Conservation (phyloP, 2,888 invertebrate genomes). For the Pammene aurita region DNA sequence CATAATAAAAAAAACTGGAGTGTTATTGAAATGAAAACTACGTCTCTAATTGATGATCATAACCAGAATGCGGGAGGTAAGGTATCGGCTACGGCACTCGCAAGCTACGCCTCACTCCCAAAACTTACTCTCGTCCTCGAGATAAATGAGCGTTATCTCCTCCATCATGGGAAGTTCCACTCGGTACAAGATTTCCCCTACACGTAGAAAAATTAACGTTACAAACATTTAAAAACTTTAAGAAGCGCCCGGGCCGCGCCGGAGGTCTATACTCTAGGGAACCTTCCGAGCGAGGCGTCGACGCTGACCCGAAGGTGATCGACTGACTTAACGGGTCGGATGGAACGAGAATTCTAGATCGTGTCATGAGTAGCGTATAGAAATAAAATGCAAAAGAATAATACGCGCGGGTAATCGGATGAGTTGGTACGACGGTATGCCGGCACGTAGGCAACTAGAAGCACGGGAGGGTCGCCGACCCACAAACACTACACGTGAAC, state of each 20-base stretch:
- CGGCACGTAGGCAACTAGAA: slow-evolving; percentile 80
- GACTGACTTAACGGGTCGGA: slow-evolving; percentile 18
- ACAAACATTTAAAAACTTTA: slow-evolving; percentile 71
- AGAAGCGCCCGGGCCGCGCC: slow-evolving; percentile 49
- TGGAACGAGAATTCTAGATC: slow-evolving; percentile 48
- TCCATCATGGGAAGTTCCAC: slow-evolving; percentile 97
- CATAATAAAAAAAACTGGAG: slow-evolving; percentile 77
- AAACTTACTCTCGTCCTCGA: slow-evolving; percentile 93
- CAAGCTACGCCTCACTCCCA: slow-evolving; percentile 86
- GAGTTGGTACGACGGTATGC: slow-evolving; percentile 25
- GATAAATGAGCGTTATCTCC: slow-evolving; percentile 96
- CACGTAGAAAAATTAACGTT: slow-evolving; percentile 84
- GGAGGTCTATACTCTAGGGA: slow-evolving; percentile 45
- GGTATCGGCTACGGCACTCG: slow-evolving; percentile 85
- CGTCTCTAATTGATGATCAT: slow-evolving; percentile 84
- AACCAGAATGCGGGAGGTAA: slow-evolving; percentile 84
- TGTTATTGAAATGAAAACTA: slow-evolving; percentile 84
- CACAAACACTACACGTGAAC: slow-evolving; percentile 69
- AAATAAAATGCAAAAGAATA: slow-evolving; percentile 68
- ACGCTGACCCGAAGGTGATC: slow-evolving; percentile 6
- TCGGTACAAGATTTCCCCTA: slow-evolving; percentile 95
- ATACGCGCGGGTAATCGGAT: slow-evolving; percentile 42
- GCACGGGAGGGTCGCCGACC: slow-evolving; percentile 67
- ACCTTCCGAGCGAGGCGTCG: slow-evolving; percentile 24
- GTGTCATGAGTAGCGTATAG: slow-evolving; percentile 67